Base-by-base conservation (phyloP, 2,888 invertebrate genomes). In the Ommatoiulus sabulosus region DNA sequence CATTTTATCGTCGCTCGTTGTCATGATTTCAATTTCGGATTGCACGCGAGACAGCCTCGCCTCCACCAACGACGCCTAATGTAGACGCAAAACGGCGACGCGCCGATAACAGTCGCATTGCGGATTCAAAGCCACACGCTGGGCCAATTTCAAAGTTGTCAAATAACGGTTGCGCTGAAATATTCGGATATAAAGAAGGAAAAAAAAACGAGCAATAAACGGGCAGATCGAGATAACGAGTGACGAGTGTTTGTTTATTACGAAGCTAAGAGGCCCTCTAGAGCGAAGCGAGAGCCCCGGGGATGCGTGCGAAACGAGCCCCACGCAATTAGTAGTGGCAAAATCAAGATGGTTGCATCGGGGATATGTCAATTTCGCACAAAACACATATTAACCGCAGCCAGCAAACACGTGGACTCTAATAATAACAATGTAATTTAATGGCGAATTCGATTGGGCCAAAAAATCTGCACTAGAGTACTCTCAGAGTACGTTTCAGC, bases 61-160 rank as follows among this genome's bases (percentile, higher is more conserved):
- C 52, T 52, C 52, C 52, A 52, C 52, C 4, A 7, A 52, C 52
- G 52, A 3, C 52, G 10, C 15, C 15, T 15, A 52, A 52, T 15
- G 15, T 52, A 15, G 2, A 52, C 3, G 10, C 15, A 52, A 2
- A 7, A n/a, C n/a, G n/a, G n/a, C n/a, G n/a, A n/a, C n/a, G 46
- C 17, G 17, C n/a, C 63, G 63, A 63, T 63, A 63, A n/a, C 63
- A n/a, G 63, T 63, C 63, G 63, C 63, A 63, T 63, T n/a, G 63
- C 63, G 63, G 17, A 63, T 63, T 63, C 63, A 63, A 6, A 63
- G 63, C 63, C 63, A 52, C 63, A 17, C 63, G n/a, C 63, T n/a
- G 63, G 63, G 63, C 63, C 63, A 63, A 63, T 63, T 63, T 63
- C 63, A 63, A 63, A 63, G n/a, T 63, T 63, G 63, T 63, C 63